These are phyloP conservation scores for Holacanthella duospinosa DNA, from an alignment of 2,888 invertebrate genomes.

Conservation along the genomic window DNA sequence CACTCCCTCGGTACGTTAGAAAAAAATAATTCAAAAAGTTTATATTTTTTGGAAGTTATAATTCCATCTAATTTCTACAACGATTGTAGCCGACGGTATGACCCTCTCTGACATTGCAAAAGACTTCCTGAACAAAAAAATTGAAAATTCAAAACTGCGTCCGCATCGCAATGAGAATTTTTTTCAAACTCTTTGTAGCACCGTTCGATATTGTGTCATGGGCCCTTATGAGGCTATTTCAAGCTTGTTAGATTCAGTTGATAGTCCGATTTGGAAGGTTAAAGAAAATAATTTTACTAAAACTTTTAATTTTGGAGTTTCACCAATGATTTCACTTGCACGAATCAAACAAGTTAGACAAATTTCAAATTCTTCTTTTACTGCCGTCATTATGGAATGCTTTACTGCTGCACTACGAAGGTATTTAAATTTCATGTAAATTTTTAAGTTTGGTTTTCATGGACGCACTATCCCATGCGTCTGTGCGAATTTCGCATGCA, in stretches of 20 bases:
- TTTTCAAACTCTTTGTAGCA: no score
- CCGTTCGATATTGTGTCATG: no score
- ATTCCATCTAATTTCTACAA: not conserved
- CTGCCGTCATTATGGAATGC: constrained; percentile 27
- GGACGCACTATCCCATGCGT: no score
- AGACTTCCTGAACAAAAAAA: not conserved
- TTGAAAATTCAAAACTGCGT: not conserved
- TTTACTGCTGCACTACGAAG: constrained; percentile 28
- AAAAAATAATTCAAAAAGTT: not conserved
- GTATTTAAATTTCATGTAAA: no score
- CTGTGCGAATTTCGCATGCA: no score
- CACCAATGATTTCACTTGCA: constrained; percentile 21
- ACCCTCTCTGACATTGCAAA: not conserved
- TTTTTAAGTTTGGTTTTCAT: no score
- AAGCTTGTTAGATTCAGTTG: constrained; percentile 16
- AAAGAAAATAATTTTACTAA: constrained; percentile 14
- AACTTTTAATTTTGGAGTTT: constrained; percentile 19
- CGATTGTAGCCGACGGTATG: constrained; percentile 20
- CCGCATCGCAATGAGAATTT: no score
- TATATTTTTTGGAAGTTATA: not conserved
- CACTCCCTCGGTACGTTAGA: constrained; percentile 14
- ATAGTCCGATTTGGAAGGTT: constrained; percentile 31
- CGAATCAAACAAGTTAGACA: constrained; percentile 20
- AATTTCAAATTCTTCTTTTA: constrained; percentile 19
- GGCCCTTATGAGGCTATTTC: constrained; percentile 14